Base-by-base conservation (phyloP, 1,140 invertebrate genomes). In the Hyposmocoma kahamanoa region DNA sequence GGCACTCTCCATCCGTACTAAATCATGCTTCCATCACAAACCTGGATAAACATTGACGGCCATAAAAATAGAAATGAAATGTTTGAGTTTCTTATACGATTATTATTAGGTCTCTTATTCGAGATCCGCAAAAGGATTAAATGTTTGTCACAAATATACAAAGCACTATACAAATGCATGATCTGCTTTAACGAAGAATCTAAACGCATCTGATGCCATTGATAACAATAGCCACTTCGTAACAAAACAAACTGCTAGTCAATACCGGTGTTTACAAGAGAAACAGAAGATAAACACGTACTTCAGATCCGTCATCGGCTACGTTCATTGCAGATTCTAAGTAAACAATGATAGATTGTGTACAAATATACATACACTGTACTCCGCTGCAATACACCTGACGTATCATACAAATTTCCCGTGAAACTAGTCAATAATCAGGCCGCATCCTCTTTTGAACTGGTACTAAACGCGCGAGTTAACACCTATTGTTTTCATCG, bases 401-500 rank as follows among this genome's bases (percentile, higher is more conserved):
- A n/a, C n/a, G n/a, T n/a, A n/a, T n/a, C n/a, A n/a, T n/a, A n/a
- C n/a, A 20, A 41, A 17, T 42, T 45, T 26, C 8, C 38, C 9
- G 28, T 42, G 24, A 39, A 32, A 18, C 28, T 58, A 43, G 50
- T 62, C 62, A 44, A 48, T 62, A 65, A 67, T 61, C 59, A 55
- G 47, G 46, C 52, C 53, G 58, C 56, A 64, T 66, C 48, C 46
- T 59, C 45, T 47, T 56, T 58, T 41, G 48, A 46, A 28, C 45
- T 56, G 15, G 45, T 48, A 49, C 53, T 57, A 53, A 67, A 56
- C 60, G 54, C 48, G 52, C 51, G 59, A 55, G 62, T 74, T 71
- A 69, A 47, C 63, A 63, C 66, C 62, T 59, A 74, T 74, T 71
- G 71, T 74, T 67, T 63, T 58, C 59, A 44, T 36, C 56, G 55